Conservation (phyloP, 2,797 vertebrate species). For the Denticeps clupeoides region DNA sequence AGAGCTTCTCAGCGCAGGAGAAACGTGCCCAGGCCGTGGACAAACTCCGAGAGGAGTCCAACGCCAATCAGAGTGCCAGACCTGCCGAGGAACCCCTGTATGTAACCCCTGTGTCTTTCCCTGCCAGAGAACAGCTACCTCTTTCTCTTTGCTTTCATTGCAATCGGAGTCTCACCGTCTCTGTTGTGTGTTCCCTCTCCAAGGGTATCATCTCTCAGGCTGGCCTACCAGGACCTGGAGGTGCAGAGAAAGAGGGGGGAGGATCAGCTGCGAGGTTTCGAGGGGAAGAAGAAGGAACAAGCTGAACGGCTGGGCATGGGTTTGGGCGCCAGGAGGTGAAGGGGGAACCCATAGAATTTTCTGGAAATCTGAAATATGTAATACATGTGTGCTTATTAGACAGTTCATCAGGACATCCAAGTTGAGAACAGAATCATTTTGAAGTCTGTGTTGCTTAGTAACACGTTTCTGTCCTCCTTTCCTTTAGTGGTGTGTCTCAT, state of each 20-base stretch:
- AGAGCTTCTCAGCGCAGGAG: slow-evolving; percentile 78
- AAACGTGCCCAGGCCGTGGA: slow-evolving; percentile 84
- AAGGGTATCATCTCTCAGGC: slow-evolving; percentile 64
- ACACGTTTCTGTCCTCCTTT: background rate
- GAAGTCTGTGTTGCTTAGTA: background rate
- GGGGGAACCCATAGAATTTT: too few relatives aligned
- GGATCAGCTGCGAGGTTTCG: slow-evolving; percentile 54
- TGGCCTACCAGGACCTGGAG: slow-evolving; percentile 80
- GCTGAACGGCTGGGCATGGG: slow-evolving; percentile 91
- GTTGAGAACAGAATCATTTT: too few relatives aligned
- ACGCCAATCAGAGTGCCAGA: slow-evolving; percentile 31
- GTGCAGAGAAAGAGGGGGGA: slow-evolving; percentile 72
- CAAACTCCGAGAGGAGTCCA: slow-evolving; percentile 64
- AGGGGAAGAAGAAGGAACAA: slow-evolving; percentile 73
- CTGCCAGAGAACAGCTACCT: background rate
- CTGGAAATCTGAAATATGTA: too few relatives aligned
- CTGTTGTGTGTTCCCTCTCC: background rate
- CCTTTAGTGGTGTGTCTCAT: slow-evolving; percentile 77
- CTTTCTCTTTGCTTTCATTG: background rate
- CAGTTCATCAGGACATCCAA: too few relatives aligned
- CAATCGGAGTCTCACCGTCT: background rate
- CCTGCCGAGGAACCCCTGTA: slow-evolving; percentile 63
- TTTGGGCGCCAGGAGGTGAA: slow-evolving; percentile 69
- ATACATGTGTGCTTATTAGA: too few relatives aligned
- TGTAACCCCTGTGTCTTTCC: slow-evolving; percentile 31